These are phyloP conservation scores for Daphoenositta chrysoptera DNA, from an alignment of 2,113 vertebrate genomes.

Conservation along the genomic window DNA sequence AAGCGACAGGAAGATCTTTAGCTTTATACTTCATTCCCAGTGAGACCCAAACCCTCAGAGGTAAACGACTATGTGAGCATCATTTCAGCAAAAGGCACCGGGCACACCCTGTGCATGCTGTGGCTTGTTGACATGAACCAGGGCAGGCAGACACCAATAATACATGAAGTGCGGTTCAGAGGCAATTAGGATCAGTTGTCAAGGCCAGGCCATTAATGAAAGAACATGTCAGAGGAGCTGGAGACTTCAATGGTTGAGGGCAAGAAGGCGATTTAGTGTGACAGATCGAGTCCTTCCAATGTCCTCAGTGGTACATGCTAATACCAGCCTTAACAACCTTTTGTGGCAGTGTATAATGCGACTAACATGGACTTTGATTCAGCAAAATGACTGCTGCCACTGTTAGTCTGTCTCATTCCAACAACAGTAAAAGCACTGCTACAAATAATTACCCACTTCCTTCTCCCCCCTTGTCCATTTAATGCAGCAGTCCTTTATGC, in stretches of 20 bases:
- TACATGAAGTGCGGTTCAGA: conserved; percentile 96
- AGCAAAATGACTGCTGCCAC: conserved; percentile 89
- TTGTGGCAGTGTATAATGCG: conserved; percentile 80
- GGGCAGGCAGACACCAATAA: conserved; percentile 96
- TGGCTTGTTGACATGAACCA: conserved; percentile 90
- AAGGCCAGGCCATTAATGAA: conserved; percentile 94
- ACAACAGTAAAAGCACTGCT: conserved; percentile 77
- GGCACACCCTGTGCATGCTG: conserved; percentile 74
- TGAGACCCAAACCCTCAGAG: conserved; percentile 62
- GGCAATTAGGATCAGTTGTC: conserved; percentile 99
- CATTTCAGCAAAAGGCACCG: conserved; percentile 73
- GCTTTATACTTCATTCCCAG: conserved; percentile 61
- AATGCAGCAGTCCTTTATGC: conserved; percentile 67
- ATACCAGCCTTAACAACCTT: conserved; percentile 91
- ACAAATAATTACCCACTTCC: conserved; percentile 83
- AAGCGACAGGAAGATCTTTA: conserved; percentile 67
- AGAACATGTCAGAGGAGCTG: conserved; percentile 84
- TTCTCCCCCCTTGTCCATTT: conserved; percentile 60
- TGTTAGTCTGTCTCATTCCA: conserved; percentile 81
- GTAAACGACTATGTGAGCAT: conserved; percentile 65
- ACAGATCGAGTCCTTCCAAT: conserved; percentile 94
- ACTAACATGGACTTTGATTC: conserved; percentile 85
- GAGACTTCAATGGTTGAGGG: conserved; percentile 85
- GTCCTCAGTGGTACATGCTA: conserved; percentile 92
- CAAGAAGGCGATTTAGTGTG: conserved; percentile 90